Evolutionary conservation across 2,113 vertebrate species (phyloP), one percentile per base, ranked within the genome.

Genomic region (Macquaria ambigua): DNA sequence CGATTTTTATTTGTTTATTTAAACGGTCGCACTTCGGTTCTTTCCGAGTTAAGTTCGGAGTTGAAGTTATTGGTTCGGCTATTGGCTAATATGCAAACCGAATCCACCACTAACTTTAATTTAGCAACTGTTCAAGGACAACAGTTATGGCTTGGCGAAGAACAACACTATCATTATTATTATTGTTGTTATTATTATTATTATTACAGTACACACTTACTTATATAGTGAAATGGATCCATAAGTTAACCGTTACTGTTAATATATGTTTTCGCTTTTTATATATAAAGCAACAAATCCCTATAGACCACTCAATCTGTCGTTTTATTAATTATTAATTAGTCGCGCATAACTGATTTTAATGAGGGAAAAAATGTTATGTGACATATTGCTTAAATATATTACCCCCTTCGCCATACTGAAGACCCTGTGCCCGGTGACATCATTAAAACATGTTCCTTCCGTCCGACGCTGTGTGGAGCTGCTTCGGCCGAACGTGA

Each of bases 381-480:
- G 50, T 58, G 79, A 74, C 25, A 67, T 53, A 21, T 73, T 37
- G 15, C 4, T 43, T 34, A 10, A 16, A 73, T 21, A 1, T n/a
- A 46, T 73, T 50, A n/a, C 28, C 87, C 85, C 63, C n/a, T 71
- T 68, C 81, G 91, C 87, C 94, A 87, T 78, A 56, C 90, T 58
- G 85, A 82, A 80, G 91, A 83, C 92, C 90, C 84, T 80, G 37
- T 80, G 86, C 76, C 87, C 90, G 55, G 87, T 94, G 93, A 97
- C 96, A 92, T 96, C 95, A 95, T 72, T 73, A 82, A 79, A 86
- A 90, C 89, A 78, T 87, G 93, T 94, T 96, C 91, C 95, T 95
- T 96, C 95, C 95, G 95, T 95, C 93, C 94, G 93, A 90, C 95
- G 94, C 93, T 94, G 94, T 89, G 95, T 91, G 95, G 94, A 94